Base-by-base conservation (phyloP, 2,113 vertebrate species). In the Silurus meridionalis region DNA sequence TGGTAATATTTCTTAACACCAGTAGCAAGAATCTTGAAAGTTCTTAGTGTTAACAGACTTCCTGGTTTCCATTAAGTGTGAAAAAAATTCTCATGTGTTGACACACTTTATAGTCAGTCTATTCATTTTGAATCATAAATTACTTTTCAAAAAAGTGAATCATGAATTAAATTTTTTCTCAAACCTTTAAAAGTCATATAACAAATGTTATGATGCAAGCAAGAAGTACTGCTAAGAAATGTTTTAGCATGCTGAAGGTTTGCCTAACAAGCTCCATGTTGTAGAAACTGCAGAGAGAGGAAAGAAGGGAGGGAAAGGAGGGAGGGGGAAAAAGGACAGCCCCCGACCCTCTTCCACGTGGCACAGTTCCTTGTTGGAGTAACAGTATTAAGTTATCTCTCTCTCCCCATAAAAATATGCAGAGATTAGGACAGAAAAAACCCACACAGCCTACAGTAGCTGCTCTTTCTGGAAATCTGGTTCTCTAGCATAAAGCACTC, bases 331-430 rank as follows among this genome's bases (percentile, higher is more conserved):
- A 53, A 23, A 69, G 78, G 55, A 69, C n/a, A 85, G 83, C 83
- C 89, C 85, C 84, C 66, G 67, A 58, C 83, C 63, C 66, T 83
- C 79, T 90, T 90, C 86, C 80, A 91, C 89, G 86, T 90, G 88
- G 89, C 91, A 88, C 53, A 77, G 85, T 74, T 85, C 82, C 84
- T 85, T 48, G 53, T 80, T 50, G 17, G 53, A 78, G 85, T 85
- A 90, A 91, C 85, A 72, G 83, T 71, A 83, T 86, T 87, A 78
- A 83, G 80, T 78, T 58, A 63, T 83, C 50, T 48, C 57, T 71
- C 25, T 55, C 77, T 64, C 82, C 71, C 85, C 63, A 85, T 87
- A 83, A 87, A 90, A 78, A 87, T 84, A 86, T 61, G 81, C n/a
- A 86, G 75, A 87, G 87, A 89, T 88, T 85, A 83, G 71, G 71